Percentiles rank a stretch among this genome's conserved stretches.
Evolutionary conservation across 2,888 invertebrate species (phyloP).

Genomic region (Aromia moschata): DNA sequence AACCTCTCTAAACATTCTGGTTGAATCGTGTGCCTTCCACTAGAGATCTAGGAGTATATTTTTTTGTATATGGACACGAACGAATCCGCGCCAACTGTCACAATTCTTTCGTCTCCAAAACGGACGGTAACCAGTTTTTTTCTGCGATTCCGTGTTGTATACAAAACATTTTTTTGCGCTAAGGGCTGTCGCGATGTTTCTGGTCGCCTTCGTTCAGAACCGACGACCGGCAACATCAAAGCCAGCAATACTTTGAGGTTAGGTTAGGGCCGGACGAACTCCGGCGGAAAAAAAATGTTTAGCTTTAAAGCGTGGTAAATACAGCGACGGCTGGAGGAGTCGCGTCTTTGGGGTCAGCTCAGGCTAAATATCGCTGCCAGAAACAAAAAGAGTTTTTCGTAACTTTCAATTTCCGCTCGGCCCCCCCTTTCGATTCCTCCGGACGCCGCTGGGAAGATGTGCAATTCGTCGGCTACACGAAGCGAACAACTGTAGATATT

Average conservation of each 20-base stretch:
- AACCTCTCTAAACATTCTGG: slow-evolving; percentile 87
- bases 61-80: slow-evolving; percentile 15
- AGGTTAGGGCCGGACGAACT: slow-evolving; percentile 18
- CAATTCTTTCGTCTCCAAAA: not conserved
- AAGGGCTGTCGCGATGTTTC: too few relatives aligned
- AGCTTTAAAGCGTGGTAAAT: slow-evolving; percentile 42
- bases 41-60: slow-evolving; percentile 27
- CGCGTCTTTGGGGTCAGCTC: too few relatives aligned
- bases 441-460: slow-evolving; percentile 26
- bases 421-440: not conserved
- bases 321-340: not conserved
- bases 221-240: too few relatives aligned
- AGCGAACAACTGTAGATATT: slow-evolving; percentile 43
- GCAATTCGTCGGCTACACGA: slow-evolving; percentile 47
- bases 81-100: not conserved
- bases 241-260: slow-evolving; percentile 1
- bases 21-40: slow-evolving; percentile 62
- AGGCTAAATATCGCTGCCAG: too few relatives aligned
- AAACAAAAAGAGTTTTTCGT: too few relatives aligned
- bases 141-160: not conserved
- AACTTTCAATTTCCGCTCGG: too few relatives aligned
- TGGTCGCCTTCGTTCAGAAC: too few relatives aligned
- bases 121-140: too few relatives aligned
- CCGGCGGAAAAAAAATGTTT: slow-evolving; percentile 19
- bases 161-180: not conserved